These are phyloP conservation scores for Pteria penguin DNA, from an alignment of 2,888 invertebrate species.

Conservation along the genomic window DNA sequence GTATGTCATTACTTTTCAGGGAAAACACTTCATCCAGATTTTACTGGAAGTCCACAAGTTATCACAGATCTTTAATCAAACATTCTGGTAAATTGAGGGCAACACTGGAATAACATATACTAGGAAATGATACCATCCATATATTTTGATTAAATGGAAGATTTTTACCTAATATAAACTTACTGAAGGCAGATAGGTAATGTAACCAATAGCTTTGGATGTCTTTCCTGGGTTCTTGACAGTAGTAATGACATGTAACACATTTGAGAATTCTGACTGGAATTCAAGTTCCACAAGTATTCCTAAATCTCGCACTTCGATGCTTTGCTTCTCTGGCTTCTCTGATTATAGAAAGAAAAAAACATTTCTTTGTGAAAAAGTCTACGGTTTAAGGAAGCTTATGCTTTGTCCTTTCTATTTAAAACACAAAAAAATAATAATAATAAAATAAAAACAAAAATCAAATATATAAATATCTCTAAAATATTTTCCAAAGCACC, in stretches of 20 bases:
- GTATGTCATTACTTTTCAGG: too few relatives aligned
- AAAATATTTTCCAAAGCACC: too few relatives aligned
- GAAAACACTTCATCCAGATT: too few relatives aligned
- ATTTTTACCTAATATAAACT: slow-evolving; percentile 26
- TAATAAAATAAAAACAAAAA: too few relatives aligned
- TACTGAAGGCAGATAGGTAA: slow-evolving; percentile 58
- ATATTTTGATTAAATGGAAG: background rate
- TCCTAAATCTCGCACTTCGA: slow-evolving; percentile 51
- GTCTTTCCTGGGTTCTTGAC: slow-evolving; percentile 58
- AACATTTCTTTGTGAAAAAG: too few relatives aligned
- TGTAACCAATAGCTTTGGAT: slow-evolving; percentile 51
- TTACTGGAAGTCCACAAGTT: too few relatives aligned
- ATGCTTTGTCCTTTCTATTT: too few relatives aligned
- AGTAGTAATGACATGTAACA: slow-evolving; percentile 60
- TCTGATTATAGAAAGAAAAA: slow-evolving; percentile 45
- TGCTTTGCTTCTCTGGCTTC: slow-evolving; percentile 52
- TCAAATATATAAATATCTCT: too few relatives aligned
- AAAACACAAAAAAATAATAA: too few relatives aligned
- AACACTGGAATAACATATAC: background rate
- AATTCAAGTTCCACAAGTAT: slow-evolving; percentile 61
- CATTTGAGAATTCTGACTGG: slow-evolving; percentile 71
- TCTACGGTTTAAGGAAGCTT: too few relatives aligned
- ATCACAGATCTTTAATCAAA: too few relatives aligned
- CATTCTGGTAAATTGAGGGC: background rate
- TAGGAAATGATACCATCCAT: background rate